Evolutionary conservation across 1,140 invertebrate genomes (phyloP).

Genomic region (Planococcus citri): DNA sequence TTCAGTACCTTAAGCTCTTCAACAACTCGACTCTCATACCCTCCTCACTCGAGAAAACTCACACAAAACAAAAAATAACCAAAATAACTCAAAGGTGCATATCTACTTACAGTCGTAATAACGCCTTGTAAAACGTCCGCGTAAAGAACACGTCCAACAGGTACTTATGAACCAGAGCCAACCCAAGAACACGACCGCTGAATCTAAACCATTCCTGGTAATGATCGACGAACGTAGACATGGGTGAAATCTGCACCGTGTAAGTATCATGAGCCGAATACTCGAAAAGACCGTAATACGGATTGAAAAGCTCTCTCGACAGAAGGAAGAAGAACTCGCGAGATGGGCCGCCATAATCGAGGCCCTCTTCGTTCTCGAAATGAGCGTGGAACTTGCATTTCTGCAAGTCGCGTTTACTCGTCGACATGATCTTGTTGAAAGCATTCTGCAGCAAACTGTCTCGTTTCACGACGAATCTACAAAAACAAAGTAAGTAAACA

Average conservation of each 20-base stretch:
- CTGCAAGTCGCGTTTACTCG: conserved; percentile 86
- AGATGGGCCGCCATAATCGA: conserved; percentile 94
- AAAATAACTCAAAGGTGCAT: no score
- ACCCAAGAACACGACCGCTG: conserved; percentile 80
- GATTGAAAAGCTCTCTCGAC: conserved; percentile 92
- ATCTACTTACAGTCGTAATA: conserved; percentile 59
- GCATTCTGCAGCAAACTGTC: conserved; percentile 91
- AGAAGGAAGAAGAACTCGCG: conserved; percentile 95
- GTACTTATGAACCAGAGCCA: conserved; percentile 92
- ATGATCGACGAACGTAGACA: conserved; percentile 95
- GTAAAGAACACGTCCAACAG: conserved; percentile 95
- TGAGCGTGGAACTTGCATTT: conserved; percentile 88
- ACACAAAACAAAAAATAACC: no score
- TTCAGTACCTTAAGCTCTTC: no score
- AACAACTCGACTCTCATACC: no score
- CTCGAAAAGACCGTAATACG: conserved; percentile 95
- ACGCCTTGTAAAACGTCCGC: conserved; percentile 88
- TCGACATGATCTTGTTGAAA: conserved; percentile 92
- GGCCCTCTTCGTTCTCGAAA: conserved; percentile 90
- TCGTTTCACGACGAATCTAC: conserved; percentile 77
- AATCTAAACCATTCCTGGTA: conserved; percentile 96
- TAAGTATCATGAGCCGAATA: conserved; percentile 97
- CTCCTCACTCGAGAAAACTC: no score
- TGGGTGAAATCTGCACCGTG: conserved; percentile 92
- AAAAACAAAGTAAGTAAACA: conserved; percentile 22